Conservation (phyloP, 2,888 invertebrate genomes). For the Malthinus seriepunctatus region DNA sequence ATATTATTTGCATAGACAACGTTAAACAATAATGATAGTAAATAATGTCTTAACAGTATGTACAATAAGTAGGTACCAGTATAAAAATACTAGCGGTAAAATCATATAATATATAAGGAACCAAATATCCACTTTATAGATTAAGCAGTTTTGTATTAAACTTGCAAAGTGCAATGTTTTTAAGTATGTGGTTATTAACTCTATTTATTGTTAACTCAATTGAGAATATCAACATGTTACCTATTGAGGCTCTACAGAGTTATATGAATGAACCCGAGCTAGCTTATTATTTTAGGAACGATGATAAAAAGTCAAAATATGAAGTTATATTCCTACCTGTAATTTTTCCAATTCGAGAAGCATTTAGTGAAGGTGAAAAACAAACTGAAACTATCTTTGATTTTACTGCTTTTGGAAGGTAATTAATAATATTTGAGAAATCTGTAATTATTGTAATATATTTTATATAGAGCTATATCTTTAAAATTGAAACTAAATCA, state of each 20-base stretch:
- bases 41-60: too few relatives aligned
- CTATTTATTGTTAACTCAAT: not conserved
- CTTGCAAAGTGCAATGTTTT: not conserved
- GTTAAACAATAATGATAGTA: too few relatives aligned
- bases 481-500: constrained; percentile 66
- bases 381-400: constrained; percentile 59
- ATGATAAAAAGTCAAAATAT: constrained; percentile 57
- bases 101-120: not conserved
- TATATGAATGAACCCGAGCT: constrained; percentile 54
- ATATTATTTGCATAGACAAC: too few relatives aligned
- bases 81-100: not conserved
- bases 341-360: constrained; percentile 53
- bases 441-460: constrained; percentile 1
- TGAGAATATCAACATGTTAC: not conserved
- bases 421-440: constrained; percentile 31
- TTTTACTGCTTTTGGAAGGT: constrained; percentile 67
- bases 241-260: constrained; percentile 43
- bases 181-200: not conserved
- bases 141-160: not conserved
- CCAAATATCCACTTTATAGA: not conserved
- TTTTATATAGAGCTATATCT: constrained; percentile 58
- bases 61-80: not conserved
- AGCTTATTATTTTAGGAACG: constrained; percentile 53
- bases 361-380: constrained; percentile 46
- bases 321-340: constrained; percentile 66